Evolutionary conservation across 2,888 invertebrate species (phyloP).

Genomic region (Dione juno): DNA sequence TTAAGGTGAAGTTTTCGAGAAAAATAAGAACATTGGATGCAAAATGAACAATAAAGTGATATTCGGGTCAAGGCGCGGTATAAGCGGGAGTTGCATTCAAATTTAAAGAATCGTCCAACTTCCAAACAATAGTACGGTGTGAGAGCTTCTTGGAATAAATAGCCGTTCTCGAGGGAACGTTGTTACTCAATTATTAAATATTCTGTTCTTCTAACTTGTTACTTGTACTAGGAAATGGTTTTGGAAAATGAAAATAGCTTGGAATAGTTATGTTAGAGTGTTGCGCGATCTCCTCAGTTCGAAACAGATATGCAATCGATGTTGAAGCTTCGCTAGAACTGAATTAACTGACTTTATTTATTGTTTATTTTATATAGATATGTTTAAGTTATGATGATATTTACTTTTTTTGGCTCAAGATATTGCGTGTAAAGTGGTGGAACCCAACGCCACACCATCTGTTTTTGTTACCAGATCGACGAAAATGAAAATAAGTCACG

Average conservation of each 20-base stretch:
- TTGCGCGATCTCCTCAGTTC: no score
- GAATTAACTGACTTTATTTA: no score
- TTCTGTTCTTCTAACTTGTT: neutral
- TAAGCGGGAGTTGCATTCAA: conserved; percentile 24
- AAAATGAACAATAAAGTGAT: conserved; percentile 25
- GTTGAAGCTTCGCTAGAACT: no score
- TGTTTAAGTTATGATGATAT: no score
- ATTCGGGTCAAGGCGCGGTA: conserved; percentile 32
- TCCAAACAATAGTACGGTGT: conserved; percentile 24
- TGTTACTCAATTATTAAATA: conserved; percentile 23
- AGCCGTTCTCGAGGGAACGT: conserved; percentile 8
- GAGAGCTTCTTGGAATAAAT: conserved; percentile 17
- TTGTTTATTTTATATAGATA: no score
- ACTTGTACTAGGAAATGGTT: neutral
- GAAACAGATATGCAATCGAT: no score
- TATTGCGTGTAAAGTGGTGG: no score
- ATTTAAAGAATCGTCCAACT: conserved; percentile 30
- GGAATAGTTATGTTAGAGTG: neutral
- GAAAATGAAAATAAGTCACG: no score
- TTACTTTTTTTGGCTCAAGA: no score
- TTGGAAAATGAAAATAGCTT: neutral
- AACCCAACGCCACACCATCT: no score
- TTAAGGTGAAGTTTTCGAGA: conserved; percentile 6
- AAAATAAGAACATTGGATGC: conserved; percentile 16
- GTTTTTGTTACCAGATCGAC: no score